Percentiles rank a stretch among this genome's conserved stretches.
phyloP scores from a whole-genome alignment of 2,888 invertebrate genomes.

The Plusia festucae region DNA sequence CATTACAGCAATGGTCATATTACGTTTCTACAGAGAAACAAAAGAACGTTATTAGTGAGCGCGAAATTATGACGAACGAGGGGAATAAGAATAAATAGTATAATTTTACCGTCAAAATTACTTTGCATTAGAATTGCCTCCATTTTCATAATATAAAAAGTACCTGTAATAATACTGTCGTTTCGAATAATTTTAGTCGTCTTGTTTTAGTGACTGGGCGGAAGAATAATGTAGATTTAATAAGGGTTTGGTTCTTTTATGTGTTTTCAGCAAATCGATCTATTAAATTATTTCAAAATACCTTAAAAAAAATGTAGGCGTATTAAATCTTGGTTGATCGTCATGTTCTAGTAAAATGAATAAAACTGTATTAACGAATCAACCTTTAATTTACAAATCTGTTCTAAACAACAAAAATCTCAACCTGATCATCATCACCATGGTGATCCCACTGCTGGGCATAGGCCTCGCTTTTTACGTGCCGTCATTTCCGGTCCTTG shows the following conservation, averaged over 20 bases:
- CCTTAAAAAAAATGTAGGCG: too few relatives aligned
- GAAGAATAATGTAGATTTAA: background rate
- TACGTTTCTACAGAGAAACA: background rate
- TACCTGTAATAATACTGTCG: background rate
- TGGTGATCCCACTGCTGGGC: too few relatives aligned
- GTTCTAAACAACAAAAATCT: too few relatives aligned
- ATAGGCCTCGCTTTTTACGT: too few relatives aligned
- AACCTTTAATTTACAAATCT: too few relatives aligned
- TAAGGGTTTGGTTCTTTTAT: background rate
- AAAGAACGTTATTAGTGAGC: background rate
- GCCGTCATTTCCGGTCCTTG: too few relatives aligned
- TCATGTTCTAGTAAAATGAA: too few relatives aligned
- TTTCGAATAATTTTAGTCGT: background rate
- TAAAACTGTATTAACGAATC: too few relatives aligned
- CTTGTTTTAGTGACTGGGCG: background rate
- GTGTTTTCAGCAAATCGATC: too few relatives aligned
- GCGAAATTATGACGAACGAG: conserved; percentile 4
- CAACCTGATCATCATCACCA: too few relatives aligned
- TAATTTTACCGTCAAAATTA: conserved; percentile 2
- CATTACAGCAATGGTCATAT: background rate
- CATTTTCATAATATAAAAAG: conserved; percentile 2
- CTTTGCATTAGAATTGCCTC: conserved; percentile 1
- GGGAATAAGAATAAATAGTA: conserved; percentile 2
- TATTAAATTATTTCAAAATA: too few relatives aligned
- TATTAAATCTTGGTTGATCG: too few relatives aligned